A percentile compares a stretch with the other conserved stretches of the same genome.
Conservation (phyloP, 2,888 invertebrate species). For the Orthosia incerta region DNA sequence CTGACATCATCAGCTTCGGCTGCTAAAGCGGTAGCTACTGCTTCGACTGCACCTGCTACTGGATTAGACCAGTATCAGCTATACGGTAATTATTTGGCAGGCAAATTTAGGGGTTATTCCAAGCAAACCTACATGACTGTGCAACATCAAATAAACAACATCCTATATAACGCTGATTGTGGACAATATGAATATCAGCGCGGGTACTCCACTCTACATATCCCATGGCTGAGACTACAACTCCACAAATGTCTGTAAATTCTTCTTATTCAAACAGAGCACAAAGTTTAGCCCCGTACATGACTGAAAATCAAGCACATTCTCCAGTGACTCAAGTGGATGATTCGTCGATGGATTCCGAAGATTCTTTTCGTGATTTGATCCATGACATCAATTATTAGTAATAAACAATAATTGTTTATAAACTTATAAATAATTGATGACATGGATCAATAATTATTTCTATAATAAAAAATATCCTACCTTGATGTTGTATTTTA, state of each 20-base stretch:
- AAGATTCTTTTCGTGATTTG: conserved; percentile 44
- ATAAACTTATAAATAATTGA: conserved; percentile 48
- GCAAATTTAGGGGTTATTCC: conserved; percentile 46
- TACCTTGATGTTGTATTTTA: conserved; percentile 47
- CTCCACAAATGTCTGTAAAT: conserved; percentile 26
- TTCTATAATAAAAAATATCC: conserved; percentile 38
- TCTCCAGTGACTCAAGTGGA: conserved; percentile 48
- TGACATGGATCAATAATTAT: conserved; percentile 38
- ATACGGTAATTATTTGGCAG: conserved; percentile 47
- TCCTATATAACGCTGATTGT: conserved; percentile 46
- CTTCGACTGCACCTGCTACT: conserved; percentile 50
- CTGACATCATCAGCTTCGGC: conserved; percentile 46
- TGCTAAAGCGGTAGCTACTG: conserved; percentile 49
- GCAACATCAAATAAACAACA: conserved; percentile 51
- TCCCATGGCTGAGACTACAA: conserved; percentile 45
- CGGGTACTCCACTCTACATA: conserved; percentile 44
- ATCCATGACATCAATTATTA: conserved; percentile 49
- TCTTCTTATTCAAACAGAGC: conserved; percentile 45
- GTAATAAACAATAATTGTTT: conserved; percentile 42
- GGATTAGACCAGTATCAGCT: conserved; percentile 48
- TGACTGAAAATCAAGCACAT: conserved; percentile 44
- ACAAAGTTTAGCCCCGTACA: conserved; percentile 45
- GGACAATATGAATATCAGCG: conserved; percentile 46
- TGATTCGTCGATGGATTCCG: conserved; percentile 52
- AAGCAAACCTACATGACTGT: conserved; percentile 45